Conservation (phyloP, 2,113 vertebrate species). For the Tringa solitaria region DNA sequence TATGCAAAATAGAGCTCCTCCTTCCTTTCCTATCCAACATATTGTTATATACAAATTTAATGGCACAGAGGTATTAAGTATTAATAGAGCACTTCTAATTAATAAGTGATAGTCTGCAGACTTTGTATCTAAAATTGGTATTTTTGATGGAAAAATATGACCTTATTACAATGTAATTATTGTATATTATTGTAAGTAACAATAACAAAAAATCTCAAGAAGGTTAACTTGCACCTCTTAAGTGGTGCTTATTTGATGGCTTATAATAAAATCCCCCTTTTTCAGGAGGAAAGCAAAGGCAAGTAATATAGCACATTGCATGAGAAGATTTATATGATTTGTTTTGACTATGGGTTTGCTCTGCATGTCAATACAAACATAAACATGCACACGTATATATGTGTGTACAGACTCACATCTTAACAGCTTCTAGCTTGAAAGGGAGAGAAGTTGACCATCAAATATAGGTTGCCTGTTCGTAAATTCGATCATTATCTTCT, state of each 20-base stretch:
- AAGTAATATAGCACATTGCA: background rate
- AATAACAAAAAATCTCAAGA: background rate
- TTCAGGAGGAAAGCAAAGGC: background rate
- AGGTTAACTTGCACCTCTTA: background rate
- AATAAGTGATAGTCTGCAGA: background rate
- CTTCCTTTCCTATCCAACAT: background rate
- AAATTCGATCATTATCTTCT: background rate
- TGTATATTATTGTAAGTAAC: background rate
- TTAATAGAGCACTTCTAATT: background rate
- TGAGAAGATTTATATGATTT: background rate
- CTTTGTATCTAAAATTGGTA: background rate
- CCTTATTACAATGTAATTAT: background rate
- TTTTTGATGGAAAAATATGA: background rate
- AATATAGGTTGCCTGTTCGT: background rate
- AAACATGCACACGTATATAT: background rate
- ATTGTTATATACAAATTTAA: background rate
- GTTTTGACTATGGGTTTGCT: background rate
- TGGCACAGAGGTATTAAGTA: background rate
- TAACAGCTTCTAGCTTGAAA: background rate
- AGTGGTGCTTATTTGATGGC: background rate
- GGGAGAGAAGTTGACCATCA: background rate
- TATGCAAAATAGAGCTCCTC: slow-evolving; percentile 45
- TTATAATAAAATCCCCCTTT: background rate
- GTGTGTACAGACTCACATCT: background rate
- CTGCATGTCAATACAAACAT: background rate